Conservation (phyloP, 2,113 vertebrate genomes). For the Scartelaos histophorus region DNA sequence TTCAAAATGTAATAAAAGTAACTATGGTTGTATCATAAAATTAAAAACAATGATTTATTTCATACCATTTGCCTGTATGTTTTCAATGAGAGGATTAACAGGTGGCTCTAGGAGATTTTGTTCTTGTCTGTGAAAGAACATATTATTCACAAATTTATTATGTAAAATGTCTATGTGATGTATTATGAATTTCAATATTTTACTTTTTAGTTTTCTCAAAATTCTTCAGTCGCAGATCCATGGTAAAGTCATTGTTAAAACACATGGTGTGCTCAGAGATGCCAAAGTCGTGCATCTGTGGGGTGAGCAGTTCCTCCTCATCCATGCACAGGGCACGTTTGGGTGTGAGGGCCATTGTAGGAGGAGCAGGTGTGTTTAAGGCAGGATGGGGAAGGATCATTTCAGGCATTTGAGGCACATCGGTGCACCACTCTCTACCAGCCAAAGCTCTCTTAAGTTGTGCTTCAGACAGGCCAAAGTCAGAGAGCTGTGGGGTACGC, state of each 20-base stretch:
- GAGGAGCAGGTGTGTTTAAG: not conserved
- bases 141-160: slow-evolving; percentile 1
- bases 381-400: slow-evolving; percentile 55
- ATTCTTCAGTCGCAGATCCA: slow-evolving; percentile 80
- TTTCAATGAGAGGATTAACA: slow-evolving; percentile 16
- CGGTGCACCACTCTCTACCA: slow-evolving; percentile 19
- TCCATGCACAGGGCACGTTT: slow-evolving; percentile 82
- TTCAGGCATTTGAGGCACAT: slow-evolving; percentile 33
- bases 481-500: slow-evolving; percentile 82
- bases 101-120: slow-evolving; percentile 13
- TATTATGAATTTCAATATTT: not conserved
- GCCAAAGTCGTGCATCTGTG: slow-evolving; percentile 84
- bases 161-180: not conserved
- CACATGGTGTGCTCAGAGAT: slow-evolving; percentile 84
- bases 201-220: slow-evolving; percentile 65
- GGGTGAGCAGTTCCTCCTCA: slow-evolving; percentile 73
- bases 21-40: not conserved
- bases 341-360: slow-evolving; percentile 77
- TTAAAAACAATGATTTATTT: not conserved
- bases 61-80: slow-evolving; percentile 47
- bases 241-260: slow-evolving; percentile 89
- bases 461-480: slow-evolving; percentile 88
- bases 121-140: slow-evolving; percentile 23
- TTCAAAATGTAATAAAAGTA: not conserved
- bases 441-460: slow-evolving; percentile 69